Evolutionary conservation across 2,113 vertebrate species (phyloP), one percentile per base, ranked within the genome.

Genomic region (Aegithalos caudatus): DNA sequence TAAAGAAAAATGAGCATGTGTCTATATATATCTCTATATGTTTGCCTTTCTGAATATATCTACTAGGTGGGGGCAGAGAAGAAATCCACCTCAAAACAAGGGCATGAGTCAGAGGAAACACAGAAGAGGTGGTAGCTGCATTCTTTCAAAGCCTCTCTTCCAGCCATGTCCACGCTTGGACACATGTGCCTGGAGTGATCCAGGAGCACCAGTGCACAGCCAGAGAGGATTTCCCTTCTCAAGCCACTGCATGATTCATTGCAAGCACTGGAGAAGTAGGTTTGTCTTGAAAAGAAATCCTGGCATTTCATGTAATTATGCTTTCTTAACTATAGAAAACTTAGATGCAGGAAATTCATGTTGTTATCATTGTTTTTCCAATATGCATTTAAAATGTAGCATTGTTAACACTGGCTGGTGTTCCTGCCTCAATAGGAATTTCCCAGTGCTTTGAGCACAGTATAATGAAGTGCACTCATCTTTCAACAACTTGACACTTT

Each of bases 351-450:
- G 65, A 92, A 94, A 91, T 81, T 71, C 9, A 24, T 48, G 60
- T 84, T 45, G 60, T 82, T 95, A 84, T 91, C 73, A 33, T 11
- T 79, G 81, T 79, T 94, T 85, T 90, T 74, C 81, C 91, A 91
- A 72, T 45, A 89, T 35, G 61, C 78, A 82, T 85, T 95, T 89
- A 85, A 87, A 89, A 92, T 22, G 23, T 25, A 76, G 73, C 69
- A 60, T 35, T 87, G 77, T 45, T 60, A 85, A 48, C 45, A 4
- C n/a, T 76, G 83, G 37, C 73, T 74, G 31, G 69, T 74, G 65
- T 42, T 74, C 23, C 77, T n/a, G 53, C 35, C 40, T 94, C 61
- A 8, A 0, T 65, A 50, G 61, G 77, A 82, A 88, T 82, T 89
- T 95, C 77, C 53, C 40, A 81, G 40, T 35, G 66, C 70, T 90